Evolutionary conservation across 1,140 invertebrate species (phyloP), one percentile per base, ranked within the genome.

Genomic region (Monochamus saltuarius): DNA sequence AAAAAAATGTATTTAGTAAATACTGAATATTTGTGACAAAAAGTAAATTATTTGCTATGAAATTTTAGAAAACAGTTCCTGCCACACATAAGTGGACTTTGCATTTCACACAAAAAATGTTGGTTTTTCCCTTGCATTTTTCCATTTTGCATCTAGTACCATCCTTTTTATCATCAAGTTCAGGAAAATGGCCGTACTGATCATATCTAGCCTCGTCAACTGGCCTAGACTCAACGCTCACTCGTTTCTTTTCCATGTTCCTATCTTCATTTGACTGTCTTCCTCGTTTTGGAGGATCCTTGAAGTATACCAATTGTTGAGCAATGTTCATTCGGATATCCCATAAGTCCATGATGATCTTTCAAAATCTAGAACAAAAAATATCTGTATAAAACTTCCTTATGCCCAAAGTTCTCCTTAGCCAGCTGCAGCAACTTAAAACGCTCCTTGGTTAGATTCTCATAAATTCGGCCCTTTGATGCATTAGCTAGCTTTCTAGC

Each of bases 1-100:
- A n/a, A n/a, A n/a, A n/a, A n/a, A n/a, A n/a, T n/a, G n/a, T n/a
- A n/a, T n/a, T n/a, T n/a, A n/a, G n/a, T n/a, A n/a, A n/a, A n/a
- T n/a, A n/a, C n/a, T n/a, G n/a, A n/a, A n/a, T n/a, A n/a, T n/a
- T n/a, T n/a, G n/a, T n/a, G n/a, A n/a, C n/a, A n/a, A n/a, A n/a
- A n/a, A n/a, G n/a, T n/a, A n/a, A n/a, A n/a, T n/a, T n/a, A n/a
- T n/a, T n/a, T n/a, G n/a, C n/a, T n/a, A n/a, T n/a, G n/a, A n/a
- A n/a, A n/a, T n/a, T n/a, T n/a, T n/a, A n/a, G n/a, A n/a, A n/a
- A 56, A 45, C 56, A 58, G 34, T 58, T 58, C 36, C 56, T 58
- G 3, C 38, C 19, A 7, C 13, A 55, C 56, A 45, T 34, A 58
- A 36, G 45, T 58, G 56, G 11, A 58, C 56, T 34, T 55, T 16